Conservation (phyloP, 2,888 invertebrate species). For the Xylota segnis region DNA sequence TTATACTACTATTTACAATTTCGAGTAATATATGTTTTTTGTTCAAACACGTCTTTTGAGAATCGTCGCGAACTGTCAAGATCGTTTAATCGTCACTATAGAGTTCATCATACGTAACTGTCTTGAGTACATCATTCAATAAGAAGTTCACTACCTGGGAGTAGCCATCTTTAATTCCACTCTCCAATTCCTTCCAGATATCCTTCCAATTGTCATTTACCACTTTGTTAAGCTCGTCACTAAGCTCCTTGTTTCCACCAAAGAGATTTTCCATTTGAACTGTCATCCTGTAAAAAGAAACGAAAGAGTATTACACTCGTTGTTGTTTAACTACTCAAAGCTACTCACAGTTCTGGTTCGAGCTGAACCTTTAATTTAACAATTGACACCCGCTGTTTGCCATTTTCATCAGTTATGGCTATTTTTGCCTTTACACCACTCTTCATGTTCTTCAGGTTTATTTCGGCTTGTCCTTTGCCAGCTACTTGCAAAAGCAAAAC, state of each 20-base stretch:
- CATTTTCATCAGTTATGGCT: constrained; percentile 43
- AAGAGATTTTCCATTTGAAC: constrained; percentile 79
- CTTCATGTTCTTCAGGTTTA: constrained; percentile 78
- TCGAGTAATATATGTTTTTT: no score
- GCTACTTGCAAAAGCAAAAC: constrained; percentile 82
- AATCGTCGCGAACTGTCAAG: no score
- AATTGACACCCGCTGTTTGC: constrained; percentile 67
- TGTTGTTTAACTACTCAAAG: neutral
- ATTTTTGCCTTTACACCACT: constrained; percentile 75
- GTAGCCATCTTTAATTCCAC: constrained; percentile 78
- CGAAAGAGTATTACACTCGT: neutral
- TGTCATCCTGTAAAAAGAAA: constrained; percentile 77
- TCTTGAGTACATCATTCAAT: constrained; percentile 69
- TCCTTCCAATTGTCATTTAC: constrained; percentile 81
- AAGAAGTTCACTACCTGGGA: constrained; percentile 70
- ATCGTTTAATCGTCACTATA: constrained; percentile 58
- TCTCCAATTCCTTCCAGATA: constrained; percentile 79
- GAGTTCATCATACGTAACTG: constrained; percentile 79
- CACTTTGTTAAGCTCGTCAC: constrained; percentile 78
- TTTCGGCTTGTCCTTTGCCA: constrained; percentile 80
- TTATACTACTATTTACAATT: no score
- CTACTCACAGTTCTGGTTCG: constrained; percentile 78
- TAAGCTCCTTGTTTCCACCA: constrained; percentile 78
- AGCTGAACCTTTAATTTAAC: constrained; percentile 77
- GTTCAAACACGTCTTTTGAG: no score